phyloP scores from a whole-genome alignment of 2,888 invertebrate species.

The Frankliniella intonsa region DNA sequence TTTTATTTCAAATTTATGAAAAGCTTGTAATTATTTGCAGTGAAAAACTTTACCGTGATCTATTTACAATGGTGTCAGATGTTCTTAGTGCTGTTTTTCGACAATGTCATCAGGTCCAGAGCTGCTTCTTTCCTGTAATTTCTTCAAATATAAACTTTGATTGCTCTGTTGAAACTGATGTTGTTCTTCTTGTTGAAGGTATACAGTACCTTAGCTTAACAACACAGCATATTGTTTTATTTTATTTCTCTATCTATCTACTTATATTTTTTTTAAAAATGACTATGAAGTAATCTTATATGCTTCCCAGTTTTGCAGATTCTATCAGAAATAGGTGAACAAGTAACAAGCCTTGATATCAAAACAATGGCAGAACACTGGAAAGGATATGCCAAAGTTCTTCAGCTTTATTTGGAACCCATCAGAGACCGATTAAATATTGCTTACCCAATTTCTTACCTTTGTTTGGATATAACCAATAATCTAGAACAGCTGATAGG shows the following conservation, averaged over 20 bases:
- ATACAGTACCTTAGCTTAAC: too few species aligned
- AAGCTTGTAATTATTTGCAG: neutral
- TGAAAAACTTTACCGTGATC: neutral
- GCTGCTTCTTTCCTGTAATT: neutral
- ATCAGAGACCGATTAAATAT: neutral
- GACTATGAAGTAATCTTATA: neutral
- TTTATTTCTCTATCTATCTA: neutral
- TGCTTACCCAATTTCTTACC: neutral
- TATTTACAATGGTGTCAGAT: neutral
- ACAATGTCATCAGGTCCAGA: neutral
- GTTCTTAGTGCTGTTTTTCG: neutral
- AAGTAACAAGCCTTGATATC: neutral
- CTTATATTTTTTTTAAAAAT: neutral
- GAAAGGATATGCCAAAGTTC: neutral
- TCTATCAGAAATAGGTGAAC: neutral
- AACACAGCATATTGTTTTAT: neutral
- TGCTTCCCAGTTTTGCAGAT: neutral
- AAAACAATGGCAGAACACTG: constrained; percentile 12
- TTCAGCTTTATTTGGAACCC: neutral
- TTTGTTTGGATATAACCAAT: neutral
- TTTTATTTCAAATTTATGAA: neutral
- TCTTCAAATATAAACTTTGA: neutral
- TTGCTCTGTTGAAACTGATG: neutral
- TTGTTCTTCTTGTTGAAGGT: constrained; percentile 6
- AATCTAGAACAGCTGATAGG: neutral